Conservation (phyloP, 2,797 vertebrate genomes). For the Artibeus jamaicensis region DNA sequence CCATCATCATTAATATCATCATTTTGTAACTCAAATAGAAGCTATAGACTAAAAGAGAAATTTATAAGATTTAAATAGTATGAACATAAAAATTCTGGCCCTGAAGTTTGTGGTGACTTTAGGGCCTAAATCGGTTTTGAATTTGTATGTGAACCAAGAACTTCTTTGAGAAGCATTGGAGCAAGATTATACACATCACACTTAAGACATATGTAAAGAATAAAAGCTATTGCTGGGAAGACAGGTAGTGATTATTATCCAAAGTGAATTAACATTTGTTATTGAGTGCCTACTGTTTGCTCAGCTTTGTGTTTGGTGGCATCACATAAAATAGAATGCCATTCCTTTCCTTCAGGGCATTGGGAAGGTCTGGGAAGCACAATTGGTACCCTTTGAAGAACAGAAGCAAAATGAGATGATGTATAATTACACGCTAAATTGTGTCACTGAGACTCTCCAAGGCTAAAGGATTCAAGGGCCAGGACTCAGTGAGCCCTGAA, state of each 20-base stretch:
- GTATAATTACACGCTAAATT: slow-evolving; percentile 1
- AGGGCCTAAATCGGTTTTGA: background rate
- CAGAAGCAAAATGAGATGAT: background rate
- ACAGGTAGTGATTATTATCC: background rate
- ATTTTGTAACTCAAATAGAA: background rate
- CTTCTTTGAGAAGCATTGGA: background rate
- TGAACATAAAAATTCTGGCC: background rate
- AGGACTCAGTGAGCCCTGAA: background rate
- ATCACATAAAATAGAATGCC: background rate
- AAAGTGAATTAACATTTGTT: background rate
- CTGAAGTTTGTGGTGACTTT: background rate
- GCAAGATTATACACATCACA: background rate
- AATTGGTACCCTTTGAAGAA: background rate
- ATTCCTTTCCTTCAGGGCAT: background rate
- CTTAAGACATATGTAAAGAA: background rate
- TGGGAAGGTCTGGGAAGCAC: background rate
- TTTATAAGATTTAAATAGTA: background rate
- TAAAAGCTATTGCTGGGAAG: background rate
- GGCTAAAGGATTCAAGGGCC: background rate
- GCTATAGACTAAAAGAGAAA: background rate
- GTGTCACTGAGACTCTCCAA: background rate
- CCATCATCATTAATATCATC: background rate
- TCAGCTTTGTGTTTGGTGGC: background rate
- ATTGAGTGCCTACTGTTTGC: background rate
- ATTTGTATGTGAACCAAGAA: background rate